A percentile compares a stretch with the other conserved stretches of the same genome.
Conservation (phyloP, 1,140 invertebrate species). For the Tetramorium parvispinum region DNA sequence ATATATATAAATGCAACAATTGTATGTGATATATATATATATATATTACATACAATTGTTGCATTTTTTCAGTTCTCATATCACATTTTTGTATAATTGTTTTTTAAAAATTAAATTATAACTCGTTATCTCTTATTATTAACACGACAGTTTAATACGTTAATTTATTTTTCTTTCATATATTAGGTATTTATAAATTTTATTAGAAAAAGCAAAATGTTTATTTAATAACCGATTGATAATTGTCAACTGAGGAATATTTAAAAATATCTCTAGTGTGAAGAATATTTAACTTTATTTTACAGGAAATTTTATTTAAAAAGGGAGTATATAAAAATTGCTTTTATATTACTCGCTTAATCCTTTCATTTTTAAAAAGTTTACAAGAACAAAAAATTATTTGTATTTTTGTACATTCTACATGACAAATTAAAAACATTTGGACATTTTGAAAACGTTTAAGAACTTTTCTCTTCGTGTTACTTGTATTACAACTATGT, state of each 20-base stretch:
- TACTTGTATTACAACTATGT: background rate
- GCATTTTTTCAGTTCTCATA: background rate
- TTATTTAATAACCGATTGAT: background rate
- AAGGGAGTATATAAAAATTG: background rate
- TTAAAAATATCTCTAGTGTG: background rate
- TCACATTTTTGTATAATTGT: background rate
- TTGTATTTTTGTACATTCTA: background rate
- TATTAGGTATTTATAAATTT: background rate
- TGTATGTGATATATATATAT: too few relatives aligned
- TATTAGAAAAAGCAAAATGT: background rate
- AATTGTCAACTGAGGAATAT: background rate
- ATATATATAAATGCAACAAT: too few relatives aligned
- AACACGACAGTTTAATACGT: background rate
- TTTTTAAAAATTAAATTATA: background rate
- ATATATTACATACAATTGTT: background rate
- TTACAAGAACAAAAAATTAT: background rate
- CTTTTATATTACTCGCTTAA: background rate
- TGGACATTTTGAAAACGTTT: background rate
- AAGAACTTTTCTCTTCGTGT: background rate
- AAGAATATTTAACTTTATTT: background rate
- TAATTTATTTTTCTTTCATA: background rate
- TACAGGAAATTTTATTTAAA: background rate
- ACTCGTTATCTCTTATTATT: background rate
- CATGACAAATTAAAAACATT: background rate
- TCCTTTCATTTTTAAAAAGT: background rate